Base-by-base conservation (phyloP, 1,140 invertebrate species). In the Trachymyrmex cornetzi region DNA sequence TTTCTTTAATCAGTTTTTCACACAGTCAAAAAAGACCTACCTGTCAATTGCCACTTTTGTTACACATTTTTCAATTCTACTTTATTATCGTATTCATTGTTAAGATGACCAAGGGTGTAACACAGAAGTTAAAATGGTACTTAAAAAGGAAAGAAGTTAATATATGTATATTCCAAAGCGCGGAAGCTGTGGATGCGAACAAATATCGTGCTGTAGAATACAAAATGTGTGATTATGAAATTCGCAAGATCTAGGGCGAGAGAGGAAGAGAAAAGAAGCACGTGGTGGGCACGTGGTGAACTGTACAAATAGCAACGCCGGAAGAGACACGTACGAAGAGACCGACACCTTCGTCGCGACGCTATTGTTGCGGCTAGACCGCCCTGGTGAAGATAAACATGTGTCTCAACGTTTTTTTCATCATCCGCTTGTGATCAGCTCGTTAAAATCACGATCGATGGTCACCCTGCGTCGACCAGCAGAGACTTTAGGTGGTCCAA, bases 201-300 rank as follows among this genome's bases (percentile, higher is more conserved):
- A 84, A 72, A 38, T 72, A 90, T 88, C 86, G 81, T 91, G 90
- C 44, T 88, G 53, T 14, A 80, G 86, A 91, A 90, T 90, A 92
- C 75, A 87, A 86, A 92, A 90, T 66, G 61, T 90, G 44, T 66
- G 11, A 55, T 44, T 44, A 44, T n/a, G n/a, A n/a, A 67, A n/a
- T 80, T 44, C 5, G 63, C 22, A 64, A 63, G 57, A 16, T 44
- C 27, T 19, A 12, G 1, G 14, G 16, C 22, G 19, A 48, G 24
- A 72, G 24, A 64, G 90, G 24, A 24, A 48, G 11, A n/a, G 0
- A n/a, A 24, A 5, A 22, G 66, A 48, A 22, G 12, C 34, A 50
- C 38, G 14, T 16, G 48, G 27, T 11, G 6, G 50, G 57, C 93
- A 93, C 87, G 88, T 93, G 93, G 82, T 80, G 74, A 91, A 92